Evolutionary conservation across 1,140 invertebrate species (phyloP).

Genomic region (Linepithema humile): DNA sequence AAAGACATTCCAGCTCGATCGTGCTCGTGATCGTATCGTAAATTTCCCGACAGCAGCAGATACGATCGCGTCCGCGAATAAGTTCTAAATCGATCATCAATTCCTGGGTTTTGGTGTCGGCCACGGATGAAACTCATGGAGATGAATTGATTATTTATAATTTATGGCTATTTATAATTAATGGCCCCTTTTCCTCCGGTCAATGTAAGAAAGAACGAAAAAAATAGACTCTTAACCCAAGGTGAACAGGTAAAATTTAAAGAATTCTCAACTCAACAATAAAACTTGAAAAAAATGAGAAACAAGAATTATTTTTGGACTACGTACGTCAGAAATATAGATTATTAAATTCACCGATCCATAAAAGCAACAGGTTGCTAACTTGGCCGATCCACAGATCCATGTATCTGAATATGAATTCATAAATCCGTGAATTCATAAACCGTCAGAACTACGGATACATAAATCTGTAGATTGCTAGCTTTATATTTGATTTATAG

Average conservation of each 20-base stretch:
- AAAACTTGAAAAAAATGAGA: neutral
- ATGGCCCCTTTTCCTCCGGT: no score
- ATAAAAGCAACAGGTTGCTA: slow-evolving; percentile 31
- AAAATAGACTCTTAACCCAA: neutral
- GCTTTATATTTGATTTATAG: slow-evolving; percentile 28
- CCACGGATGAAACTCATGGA: neutral
- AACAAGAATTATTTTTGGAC: neutral
- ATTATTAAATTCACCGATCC: slow-evolving; percentile 7
- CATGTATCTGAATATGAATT: slow-evolving; percentile 17
- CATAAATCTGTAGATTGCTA: slow-evolving; percentile 48
- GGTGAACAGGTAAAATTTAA: neutral
- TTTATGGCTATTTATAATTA: no score
- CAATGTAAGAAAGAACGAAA: no score
- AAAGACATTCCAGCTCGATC: slow-evolving; percentile 72
- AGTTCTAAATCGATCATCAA: slow-evolving; percentile 71
- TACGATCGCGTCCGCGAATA: slow-evolving; percentile 74
- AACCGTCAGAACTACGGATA: slow-evolving; percentile 28
- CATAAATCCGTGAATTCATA: slow-evolving; percentile 34
- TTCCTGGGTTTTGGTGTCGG: slow-evolving; percentile 28
- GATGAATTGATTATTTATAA: no score
- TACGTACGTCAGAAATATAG: neutral
- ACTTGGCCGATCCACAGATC: neutral
- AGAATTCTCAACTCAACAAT: neutral
- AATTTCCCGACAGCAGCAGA: slow-evolving; percentile 71
- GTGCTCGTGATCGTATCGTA: slow-evolving; percentile 69